Percentiles rank a stretch among this genome's conserved stretches.
Evolutionary conservation across 2,113 vertebrate genomes (phyloP).

Genomic region (Gobius niger): DNA sequence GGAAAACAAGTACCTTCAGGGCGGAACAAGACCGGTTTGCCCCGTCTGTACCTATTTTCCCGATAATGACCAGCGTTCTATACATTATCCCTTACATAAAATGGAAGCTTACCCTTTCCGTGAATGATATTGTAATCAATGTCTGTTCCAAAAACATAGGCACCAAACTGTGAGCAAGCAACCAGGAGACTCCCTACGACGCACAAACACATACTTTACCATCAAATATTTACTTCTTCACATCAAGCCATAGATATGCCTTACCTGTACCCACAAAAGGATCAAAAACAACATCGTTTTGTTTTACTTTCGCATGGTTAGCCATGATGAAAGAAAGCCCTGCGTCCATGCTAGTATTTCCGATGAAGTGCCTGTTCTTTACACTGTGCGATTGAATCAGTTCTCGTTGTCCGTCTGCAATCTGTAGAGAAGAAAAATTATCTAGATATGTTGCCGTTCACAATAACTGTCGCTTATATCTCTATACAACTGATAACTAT

Average conservation of each 20-base stretch:
- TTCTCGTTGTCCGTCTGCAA: slow-evolving; percentile 92
- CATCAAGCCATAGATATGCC: not conserved
- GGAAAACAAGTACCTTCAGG: too few relatives aligned
- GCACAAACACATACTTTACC: slow-evolving; percentile 14
- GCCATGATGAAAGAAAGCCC: slow-evolving; percentile 96
- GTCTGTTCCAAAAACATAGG: slow-evolving; percentile 93
- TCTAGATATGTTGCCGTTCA: not conserved
- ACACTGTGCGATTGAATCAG: slow-evolving; percentile 87
- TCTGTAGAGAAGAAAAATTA: slow-evolving; percentile 67
- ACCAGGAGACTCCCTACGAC: slow-evolving; percentile 89
- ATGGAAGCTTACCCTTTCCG: slow-evolving; percentile 82
- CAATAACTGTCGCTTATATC: not conserved
- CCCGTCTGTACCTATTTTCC: too few relatives aligned
- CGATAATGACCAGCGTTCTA: too few relatives aligned
- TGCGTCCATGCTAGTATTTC: slow-evolving; percentile 98
- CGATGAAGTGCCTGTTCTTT: slow-evolving; percentile 98
- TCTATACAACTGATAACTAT: not conserved
- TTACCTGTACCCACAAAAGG: slow-evolving; percentile 98
- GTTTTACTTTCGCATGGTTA: slow-evolving; percentile 92
- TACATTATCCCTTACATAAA: too few relatives aligned
- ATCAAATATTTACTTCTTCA: not conserved
- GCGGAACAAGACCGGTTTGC: too few relatives aligned
- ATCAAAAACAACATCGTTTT: slow-evolving; percentile 92
- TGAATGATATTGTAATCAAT: slow-evolving; percentile 98
- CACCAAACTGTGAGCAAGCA: slow-evolving; percentile 93